Percentiles rank a stretch among this genome's conserved stretches.
phyloP scores from a whole-genome alignment of 2,797 vertebrate species.

The Telmatherina bonti region DNA sequence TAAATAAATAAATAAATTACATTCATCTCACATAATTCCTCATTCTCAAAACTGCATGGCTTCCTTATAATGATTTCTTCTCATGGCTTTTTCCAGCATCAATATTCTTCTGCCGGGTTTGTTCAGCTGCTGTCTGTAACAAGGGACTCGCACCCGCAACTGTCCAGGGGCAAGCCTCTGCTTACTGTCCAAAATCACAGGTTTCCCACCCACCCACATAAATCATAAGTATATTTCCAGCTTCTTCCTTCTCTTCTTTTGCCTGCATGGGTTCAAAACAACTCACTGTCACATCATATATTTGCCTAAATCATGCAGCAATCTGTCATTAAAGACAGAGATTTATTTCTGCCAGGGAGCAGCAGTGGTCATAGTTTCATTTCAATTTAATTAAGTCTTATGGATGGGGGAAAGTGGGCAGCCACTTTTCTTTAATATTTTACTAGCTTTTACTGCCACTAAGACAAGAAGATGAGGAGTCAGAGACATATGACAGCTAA shows the following conservation, averaged over 20 bases:
- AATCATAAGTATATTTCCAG: constrained; percentile 74
- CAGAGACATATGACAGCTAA: constrained; percentile 53
- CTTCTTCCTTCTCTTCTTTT: constrained; percentile 42
- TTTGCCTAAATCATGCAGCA: constrained; percentile 27
- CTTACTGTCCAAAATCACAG: constrained; percentile 55
- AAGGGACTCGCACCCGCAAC: constrained; percentile 72
- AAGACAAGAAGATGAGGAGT: constrained; percentile 57
- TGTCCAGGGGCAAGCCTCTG: constrained; percentile 45
- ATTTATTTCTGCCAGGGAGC: constrained; percentile 50
- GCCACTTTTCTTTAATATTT: constrained; percentile 55
- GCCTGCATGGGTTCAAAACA: constrained; percentile 35
- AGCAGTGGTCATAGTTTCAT: constrained; percentile 43
- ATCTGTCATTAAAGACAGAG: constrained; percentile 42
- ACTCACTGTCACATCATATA: constrained; percentile 65
- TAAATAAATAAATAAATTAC: not conserved
- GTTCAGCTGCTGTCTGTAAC: constrained; percentile 63
- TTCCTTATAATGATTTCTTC: constrained; percentile 30
- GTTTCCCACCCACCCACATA: constrained; percentile 45
- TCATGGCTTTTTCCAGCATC: constrained; percentile 27
- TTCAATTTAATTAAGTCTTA: constrained; percentile 63
- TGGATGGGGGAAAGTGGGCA: constrained; percentile 26
- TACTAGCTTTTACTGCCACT: constrained; percentile 55
- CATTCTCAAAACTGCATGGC: not conserved
- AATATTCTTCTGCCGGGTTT: constrained; percentile 57
- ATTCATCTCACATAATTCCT: constrained; percentile 3